Evolutionary conservation across 64 coral and sea anemone genomes (phyloP), one percentile per base, ranked within the genome.

Genomic region (Trachythela sp.): DNA sequence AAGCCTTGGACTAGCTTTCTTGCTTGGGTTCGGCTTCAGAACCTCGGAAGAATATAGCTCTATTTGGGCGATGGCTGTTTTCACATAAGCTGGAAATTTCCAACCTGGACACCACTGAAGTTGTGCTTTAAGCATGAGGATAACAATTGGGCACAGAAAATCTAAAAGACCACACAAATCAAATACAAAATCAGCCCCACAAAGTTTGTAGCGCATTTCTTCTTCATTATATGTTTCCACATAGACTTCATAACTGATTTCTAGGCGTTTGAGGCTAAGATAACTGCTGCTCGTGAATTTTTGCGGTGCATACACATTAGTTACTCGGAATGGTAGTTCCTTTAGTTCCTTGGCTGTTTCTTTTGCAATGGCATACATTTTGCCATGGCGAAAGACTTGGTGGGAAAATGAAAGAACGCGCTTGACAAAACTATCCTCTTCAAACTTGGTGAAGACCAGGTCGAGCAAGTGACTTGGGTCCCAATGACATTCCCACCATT

Each of bases 71-170:
- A 77, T 77, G 13, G 71, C 71, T 35, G 31, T 13, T 27, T 77
- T 77, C 71, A 77, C 32, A 35, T 34, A 77, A 77, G 31, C 71
- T 77, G 13, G 71, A 35, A 77, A 77, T 77, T 77, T 77, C 71
- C 71, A 77, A 10, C 71, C 71, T 34, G 71, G 71, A 35, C 71
- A 77, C 71, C 71, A 77, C 71, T 77, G 71, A 77, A 77, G 71
- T 35, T 77, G 71, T 77, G 71, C 71, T 77, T 77, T 77, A 4
- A 77, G 31, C 71, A 77, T 77, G 71, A 77, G 71, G 4, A 77
- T 13, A 35, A 77, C 71, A 77, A 77, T 29, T 77, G 71, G 71
- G 7, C 71, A 77, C 4, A 77, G 17, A 4, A 77, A n/a, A 35
- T 77, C 71, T 77, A 77, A 77, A 13, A 77, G 31, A 13, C 71